These are phyloP conservation scores for Crioceris asparagi DNA, from an alignment of 2,888 invertebrate species.

Conservation along the genomic window DNA sequence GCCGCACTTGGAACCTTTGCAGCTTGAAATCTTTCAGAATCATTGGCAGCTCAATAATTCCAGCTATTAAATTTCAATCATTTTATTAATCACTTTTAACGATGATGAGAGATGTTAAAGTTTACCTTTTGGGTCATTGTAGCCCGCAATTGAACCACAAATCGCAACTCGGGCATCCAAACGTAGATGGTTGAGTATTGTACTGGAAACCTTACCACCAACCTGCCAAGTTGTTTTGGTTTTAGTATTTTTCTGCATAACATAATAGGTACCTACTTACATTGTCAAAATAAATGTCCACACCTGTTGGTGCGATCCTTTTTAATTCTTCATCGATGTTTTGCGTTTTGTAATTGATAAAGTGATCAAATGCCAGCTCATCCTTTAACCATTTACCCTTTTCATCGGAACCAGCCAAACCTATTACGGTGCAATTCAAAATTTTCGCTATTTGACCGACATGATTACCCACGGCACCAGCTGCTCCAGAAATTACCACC, in stretches of 20 bases:
- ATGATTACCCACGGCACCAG: conserved; percentile 66
- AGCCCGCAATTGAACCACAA: conserved; percentile 60
- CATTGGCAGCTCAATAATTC: conserved; percentile 8
- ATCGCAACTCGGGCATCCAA: conserved; percentile 51
- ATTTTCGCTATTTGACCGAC: conserved; percentile 73
- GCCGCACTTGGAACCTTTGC: conserved; percentile 23
- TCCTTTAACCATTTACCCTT: conserved; percentile 56
- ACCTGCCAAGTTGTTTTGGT: conserved; percentile 37
- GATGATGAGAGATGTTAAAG: too few relatives aligned
- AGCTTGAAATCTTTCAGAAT: conserved; percentile 19
- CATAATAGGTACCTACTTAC: conserved; percentile 38
- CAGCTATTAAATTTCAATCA: conserved; percentile 19
- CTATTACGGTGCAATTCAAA: conserved; percentile 57
- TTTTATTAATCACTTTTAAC: too few relatives aligned
- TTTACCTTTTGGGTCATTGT: conserved; percentile 40
- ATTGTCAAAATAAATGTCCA: conserved; percentile 70
- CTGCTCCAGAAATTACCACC: conserved; percentile 63
- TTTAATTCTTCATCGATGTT: conserved; percentile 44
- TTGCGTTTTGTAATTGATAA: conserved; percentile 60
- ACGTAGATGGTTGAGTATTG: conserved; percentile 54
- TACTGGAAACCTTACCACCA: conserved; percentile 56
- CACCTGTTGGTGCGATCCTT: conserved; percentile 52
- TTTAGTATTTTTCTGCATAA: conserved; percentile 1
- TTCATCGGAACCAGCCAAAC: conserved; percentile 59
- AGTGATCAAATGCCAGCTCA: conserved; percentile 56